Conservation (phyloP, 2,797 vertebrate genomes). For the Acanthopagrus latus region DNA sequence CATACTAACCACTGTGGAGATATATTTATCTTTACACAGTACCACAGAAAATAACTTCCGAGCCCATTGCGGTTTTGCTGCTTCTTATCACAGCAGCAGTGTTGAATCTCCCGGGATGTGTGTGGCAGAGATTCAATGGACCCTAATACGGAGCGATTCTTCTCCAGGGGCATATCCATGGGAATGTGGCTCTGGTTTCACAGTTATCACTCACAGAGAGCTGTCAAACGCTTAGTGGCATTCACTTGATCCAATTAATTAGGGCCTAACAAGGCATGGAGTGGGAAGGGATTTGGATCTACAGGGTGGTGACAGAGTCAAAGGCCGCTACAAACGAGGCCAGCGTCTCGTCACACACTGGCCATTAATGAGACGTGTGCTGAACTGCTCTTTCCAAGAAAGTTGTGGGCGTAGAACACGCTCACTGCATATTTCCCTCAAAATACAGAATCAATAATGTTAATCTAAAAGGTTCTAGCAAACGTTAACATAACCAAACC, state of each 20-base stretch:
- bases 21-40: constrained; percentile 23
- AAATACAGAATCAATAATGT: constrained; percentile 1
- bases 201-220: constrained; percentile 78
- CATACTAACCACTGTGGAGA: neutral
- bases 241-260: constrained; percentile 83
- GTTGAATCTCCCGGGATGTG: constrained; percentile 66
- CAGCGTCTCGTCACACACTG: constrained; percentile 36
- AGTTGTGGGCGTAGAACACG: constrained; percentile 9
- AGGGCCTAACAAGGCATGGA: constrained; percentile 76
- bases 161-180: constrained; percentile 70
- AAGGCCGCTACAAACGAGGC: constrained; percentile 55
- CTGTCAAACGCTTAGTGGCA: constrained; percentile 80
- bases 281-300: constrained; percentile 58
- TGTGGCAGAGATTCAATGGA: constrained; percentile 72
- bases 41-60: constrained; percentile 39
- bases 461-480: neutral
- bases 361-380: constrained; percentile 48
- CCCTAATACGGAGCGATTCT: constrained; percentile 76
- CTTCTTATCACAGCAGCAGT: constrained; percentile 62
- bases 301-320: constrained; percentile 67
- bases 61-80: constrained; percentile 36
- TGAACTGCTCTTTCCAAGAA: constrained; percentile 16
- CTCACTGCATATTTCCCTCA: neutral
- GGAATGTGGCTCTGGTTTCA: constrained; percentile 70
- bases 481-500: constrained; percentile 20